phyloP scores from a whole-genome alignment of 2,797 vertebrate genomes.

The Tolypeutes matacus region DNA sequence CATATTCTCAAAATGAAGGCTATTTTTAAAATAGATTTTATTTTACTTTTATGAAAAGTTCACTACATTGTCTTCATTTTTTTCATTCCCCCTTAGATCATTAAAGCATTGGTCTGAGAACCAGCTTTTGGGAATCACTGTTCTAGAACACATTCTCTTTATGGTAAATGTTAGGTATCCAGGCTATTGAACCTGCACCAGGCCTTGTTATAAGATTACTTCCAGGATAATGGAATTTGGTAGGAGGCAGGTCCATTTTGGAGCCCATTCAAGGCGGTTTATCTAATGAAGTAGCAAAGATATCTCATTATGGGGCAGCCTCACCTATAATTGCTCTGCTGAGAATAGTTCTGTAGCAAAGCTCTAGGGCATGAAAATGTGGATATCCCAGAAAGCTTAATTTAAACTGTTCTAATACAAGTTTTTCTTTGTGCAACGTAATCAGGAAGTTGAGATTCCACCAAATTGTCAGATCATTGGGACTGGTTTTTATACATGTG shows the following conservation, averaged over 20 bases:
- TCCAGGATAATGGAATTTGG: slow-evolving; percentile 81
- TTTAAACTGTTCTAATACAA: slow-evolving; percentile 73
- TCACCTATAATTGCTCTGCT: slow-evolving; percentile 84
- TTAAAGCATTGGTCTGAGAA: slow-evolving; percentile 60
- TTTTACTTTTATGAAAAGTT: slow-evolving; percentile 67
- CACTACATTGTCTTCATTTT: slow-evolving; percentile 43
- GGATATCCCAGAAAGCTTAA: slow-evolving; percentile 78
- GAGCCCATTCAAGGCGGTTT: slow-evolving; percentile 77
- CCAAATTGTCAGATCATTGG: slow-evolving; percentile 40
- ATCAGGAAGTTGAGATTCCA: slow-evolving; percentile 55
- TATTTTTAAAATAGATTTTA: slow-evolving; percentile 35
- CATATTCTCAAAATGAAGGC: slow-evolving; percentile 6
- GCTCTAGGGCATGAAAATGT: slow-evolving; percentile 77
- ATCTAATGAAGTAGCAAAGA: slow-evolving; percentile 83
- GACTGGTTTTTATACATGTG: background rate
- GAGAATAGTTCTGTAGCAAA: slow-evolving; percentile 78
- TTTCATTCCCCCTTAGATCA: slow-evolving; percentile 28
- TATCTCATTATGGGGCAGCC: slow-evolving; percentile 82
- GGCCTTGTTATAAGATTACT: slow-evolving; percentile 80
- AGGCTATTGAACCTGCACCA: slow-evolving; percentile 59
- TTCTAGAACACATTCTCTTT: slow-evolving; percentile 78
- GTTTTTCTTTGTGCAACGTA: slow-evolving; percentile 62
- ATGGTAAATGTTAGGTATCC: slow-evolving; percentile 80
- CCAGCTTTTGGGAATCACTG: slow-evolving; percentile 73
- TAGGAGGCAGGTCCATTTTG: slow-evolving; percentile 79